Conservation (phyloP, 2,888 invertebrate species). For the Acanthococcus lagerstroemiae region DNA sequence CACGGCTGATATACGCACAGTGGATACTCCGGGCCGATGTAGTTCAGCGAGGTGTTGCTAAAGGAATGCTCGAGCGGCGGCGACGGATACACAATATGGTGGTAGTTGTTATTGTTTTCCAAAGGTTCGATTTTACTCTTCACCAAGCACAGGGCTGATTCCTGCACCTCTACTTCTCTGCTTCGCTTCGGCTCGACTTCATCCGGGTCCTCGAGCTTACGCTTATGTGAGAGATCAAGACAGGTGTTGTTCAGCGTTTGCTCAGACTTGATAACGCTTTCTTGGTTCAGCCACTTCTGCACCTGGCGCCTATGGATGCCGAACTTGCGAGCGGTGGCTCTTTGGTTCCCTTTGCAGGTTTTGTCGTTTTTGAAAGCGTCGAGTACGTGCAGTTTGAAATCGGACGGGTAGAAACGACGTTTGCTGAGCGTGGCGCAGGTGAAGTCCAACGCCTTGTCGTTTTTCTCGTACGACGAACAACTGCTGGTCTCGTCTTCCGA, state of each 20-base stretch:
- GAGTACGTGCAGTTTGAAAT: slow-evolving; percentile 45
- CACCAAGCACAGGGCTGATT: slow-evolving; percentile 43
- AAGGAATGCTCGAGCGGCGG: slow-evolving; percentile 17
- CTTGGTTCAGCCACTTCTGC: slow-evolving; percentile 47
- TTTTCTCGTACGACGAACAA: slow-evolving; percentile 35
- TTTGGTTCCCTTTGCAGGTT: slow-evolving; percentile 44
- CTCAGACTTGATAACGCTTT: slow-evolving; percentile 42
- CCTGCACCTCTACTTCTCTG: slow-evolving; percentile 38
- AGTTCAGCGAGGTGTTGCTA: slow-evolving; percentile 8
- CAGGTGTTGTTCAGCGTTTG: slow-evolving; percentile 35
- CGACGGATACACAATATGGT: slow-evolving; percentile 11
- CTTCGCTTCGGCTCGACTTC: slow-evolving; percentile 32
- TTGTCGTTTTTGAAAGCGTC: slow-evolving; percentile 45
- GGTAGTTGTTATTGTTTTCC: background rate
- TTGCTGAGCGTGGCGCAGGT: slow-evolving; percentile 39
- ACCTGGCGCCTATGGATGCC: slow-evolving; percentile 47
- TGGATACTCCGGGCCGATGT: slow-evolving; percentile 15
- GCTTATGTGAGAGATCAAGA: slow-evolving; percentile 38
- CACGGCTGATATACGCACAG: slow-evolving; percentile 21
- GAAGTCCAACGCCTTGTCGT: slow-evolving; percentile 38
- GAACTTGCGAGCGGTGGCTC: slow-evolving; percentile 46
- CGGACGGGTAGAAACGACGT: slow-evolving; percentile 44
- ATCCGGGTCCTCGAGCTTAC: slow-evolving; percentile 36
- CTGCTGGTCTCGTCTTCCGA: slow-evolving; percentile 37
- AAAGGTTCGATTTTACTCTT: slow-evolving; percentile 37